These are phyloP conservation scores for Disparrhopalites patrizii DNA, from an alignment of 2,888 invertebrate species.

Conservation along the genomic window DNA sequence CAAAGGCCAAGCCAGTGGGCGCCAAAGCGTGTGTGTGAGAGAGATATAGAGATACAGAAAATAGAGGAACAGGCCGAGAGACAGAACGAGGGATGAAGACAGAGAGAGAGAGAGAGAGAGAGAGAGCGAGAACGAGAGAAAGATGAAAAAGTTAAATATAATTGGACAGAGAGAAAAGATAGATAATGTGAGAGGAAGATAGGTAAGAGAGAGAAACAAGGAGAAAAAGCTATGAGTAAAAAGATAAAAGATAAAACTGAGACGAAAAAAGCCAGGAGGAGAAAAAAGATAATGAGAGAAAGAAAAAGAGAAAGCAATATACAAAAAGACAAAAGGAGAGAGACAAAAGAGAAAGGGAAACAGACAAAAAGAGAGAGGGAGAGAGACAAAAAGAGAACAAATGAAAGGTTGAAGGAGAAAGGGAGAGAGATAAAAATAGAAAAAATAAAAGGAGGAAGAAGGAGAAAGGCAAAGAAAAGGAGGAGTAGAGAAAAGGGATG, in stretches of 20 bases:
- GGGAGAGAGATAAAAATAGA: no score
- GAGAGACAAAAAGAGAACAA: no score
- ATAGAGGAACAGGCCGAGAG: not conserved
- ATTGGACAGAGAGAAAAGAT: not conserved
- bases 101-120: not conserved
- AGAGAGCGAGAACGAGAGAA: not conserved
- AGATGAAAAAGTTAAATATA: not conserved
- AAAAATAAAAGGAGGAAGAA: no score
- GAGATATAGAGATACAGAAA: not conserved
- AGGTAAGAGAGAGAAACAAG: not conserved
- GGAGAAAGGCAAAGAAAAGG: not conserved
- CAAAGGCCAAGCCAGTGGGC: no score
- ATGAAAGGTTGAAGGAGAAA: no score
- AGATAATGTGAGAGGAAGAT: not conserved
- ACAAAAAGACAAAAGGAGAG: no score
- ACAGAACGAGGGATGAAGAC: not conserved
- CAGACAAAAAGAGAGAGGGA: no score
- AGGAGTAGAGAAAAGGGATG: not conserved
- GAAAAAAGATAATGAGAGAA: not conserved
- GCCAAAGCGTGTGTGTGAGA: no score
- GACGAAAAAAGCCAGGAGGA: not conserved
- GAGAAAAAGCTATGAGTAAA: not conserved
- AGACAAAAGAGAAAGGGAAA: no score
- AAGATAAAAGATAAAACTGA: not conserved
- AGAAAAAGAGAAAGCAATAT: no score